These are phyloP conservation scores for Ochlodes sylvanus DNA, from an alignment of 2,888 invertebrate genomes.

Conservation along the genomic window DNA sequence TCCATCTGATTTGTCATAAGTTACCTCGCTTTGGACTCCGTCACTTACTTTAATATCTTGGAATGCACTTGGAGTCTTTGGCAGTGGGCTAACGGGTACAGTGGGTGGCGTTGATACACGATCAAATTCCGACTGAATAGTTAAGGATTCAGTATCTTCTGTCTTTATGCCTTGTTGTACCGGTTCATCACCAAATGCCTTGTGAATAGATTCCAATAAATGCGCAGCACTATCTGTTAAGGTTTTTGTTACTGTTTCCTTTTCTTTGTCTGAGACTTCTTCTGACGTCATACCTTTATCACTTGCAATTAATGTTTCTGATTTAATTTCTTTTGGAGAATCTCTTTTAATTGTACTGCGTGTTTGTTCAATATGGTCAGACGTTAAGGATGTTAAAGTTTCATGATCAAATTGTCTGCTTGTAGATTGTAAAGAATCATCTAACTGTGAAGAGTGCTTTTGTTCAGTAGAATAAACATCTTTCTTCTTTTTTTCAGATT, in stretches of 20 bases:
- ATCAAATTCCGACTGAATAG: slow-evolving; percentile 54
- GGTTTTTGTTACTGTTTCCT: slow-evolving; percentile 42
- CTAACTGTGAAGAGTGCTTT: not conserved
- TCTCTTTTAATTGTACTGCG: not conserved
- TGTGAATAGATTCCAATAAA: slow-evolving; percentile 69
- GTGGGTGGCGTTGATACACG: slow-evolving; percentile 88
- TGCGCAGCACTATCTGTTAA: slow-evolving; percentile 57
- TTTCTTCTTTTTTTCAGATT: slow-evolving; percentile 52
- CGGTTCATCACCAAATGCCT: slow-evolving; percentile 68
- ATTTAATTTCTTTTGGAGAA: slow-evolving; percentile 9
- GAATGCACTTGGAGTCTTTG: slow-evolving; percentile 67
- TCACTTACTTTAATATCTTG: slow-evolving; percentile 72
- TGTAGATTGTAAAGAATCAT: slow-evolving; percentile 50
- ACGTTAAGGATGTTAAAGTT: slow-evolving; percentile 1
- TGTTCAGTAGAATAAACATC: not conserved
- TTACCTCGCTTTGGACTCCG: slow-evolving; percentile 72
- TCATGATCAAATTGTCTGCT: slow-evolving; percentile 44
- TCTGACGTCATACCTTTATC: slow-evolving; percentile 31
- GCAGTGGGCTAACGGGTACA: slow-evolving; percentile 88
- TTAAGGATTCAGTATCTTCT: slow-evolving; percentile 62
- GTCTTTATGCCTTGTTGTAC: slow-evolving; percentile 78
- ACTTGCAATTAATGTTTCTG: slow-evolving; percentile 41
- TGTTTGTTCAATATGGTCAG: slow-evolving; percentile 8
- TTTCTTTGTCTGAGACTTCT: slow-evolving; percentile 1
- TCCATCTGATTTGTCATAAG: slow-evolving; percentile 72